These are phyloP conservation scores for Alectura lathami DNA, from an alignment of 2,113 vertebrate species.

Conservation along the genomic window DNA sequence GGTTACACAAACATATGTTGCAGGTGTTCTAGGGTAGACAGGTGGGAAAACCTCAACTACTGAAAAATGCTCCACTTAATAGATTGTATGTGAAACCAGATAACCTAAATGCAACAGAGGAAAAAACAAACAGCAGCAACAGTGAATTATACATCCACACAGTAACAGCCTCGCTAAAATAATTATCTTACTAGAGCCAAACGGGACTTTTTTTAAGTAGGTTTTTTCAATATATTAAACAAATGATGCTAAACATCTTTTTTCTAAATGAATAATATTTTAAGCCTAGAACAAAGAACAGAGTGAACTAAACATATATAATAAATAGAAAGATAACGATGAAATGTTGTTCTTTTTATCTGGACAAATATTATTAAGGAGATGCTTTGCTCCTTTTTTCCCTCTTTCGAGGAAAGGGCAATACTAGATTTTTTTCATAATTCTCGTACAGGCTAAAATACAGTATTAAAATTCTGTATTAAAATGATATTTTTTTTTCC, in stretches of 20 bases:
- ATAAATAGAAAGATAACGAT: constrained; percentile 65
- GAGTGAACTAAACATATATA: constrained; percentile 50
- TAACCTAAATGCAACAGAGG: constrained; percentile 69
- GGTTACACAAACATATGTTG: constrained; percentile 81
- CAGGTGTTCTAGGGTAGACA: constrained; percentile 81
- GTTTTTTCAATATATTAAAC: constrained; percentile 41
- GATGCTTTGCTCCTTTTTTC: constrained; percentile 59
- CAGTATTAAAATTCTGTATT: constrained; percentile 73
- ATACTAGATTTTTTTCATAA: constrained; percentile 71
- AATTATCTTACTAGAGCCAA: constrained; percentile 71
- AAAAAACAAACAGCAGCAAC: constrained; percentile 57
- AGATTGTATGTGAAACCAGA: constrained; percentile 75
- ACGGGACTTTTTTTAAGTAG: neutral
- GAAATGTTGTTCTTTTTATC: constrained; percentile 63
- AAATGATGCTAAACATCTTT: constrained; percentile 44
- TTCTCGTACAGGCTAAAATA: constrained; percentile 58
- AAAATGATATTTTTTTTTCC: constrained; percentile 57
- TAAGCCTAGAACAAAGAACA: constrained; percentile 70
- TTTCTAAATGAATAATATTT: constrained; percentile 52
- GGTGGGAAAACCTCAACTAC: constrained; percentile 78
- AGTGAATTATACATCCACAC: neutral
- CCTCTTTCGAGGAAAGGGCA: constrained; percentile 55
- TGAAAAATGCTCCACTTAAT: constrained; percentile 65
- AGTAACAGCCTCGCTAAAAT: constrained; percentile 57
- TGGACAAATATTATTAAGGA: constrained; percentile 73